A percentile compares a stretch with the other conserved stretches of the same genome.
Conservation (phyloP, 1,140 invertebrate genomes). For the Panagrolaimus sp. region DNA sequence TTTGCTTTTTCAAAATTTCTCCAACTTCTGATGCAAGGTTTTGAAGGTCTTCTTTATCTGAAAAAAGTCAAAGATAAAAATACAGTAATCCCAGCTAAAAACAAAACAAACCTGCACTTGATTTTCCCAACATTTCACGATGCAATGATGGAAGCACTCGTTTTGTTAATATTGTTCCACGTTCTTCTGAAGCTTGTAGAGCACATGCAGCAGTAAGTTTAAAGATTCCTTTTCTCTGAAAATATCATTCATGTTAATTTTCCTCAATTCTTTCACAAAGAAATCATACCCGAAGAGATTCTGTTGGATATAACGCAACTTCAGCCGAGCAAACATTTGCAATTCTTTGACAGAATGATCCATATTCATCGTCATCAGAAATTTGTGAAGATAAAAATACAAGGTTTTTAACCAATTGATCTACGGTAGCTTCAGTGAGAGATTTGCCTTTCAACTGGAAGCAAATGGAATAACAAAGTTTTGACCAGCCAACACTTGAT, state of each 20-base stretch:
- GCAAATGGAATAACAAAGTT: slow-evolving; percentile 14
- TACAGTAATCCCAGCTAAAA: slow-evolving; percentile 19
- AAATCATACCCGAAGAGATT: slow-evolving; percentile 18
- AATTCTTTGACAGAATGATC: slow-evolving; percentile 14
- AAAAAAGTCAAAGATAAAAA: slow-evolving; percentile 1
- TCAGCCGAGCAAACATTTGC: slow-evolving; percentile 33
- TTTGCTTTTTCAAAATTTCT: slow-evolving; percentile 19
- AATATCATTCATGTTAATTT: background rate
- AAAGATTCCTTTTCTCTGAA: slow-evolving; percentile 35
- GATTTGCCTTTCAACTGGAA: slow-evolving; percentile 20
- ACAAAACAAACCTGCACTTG: slow-evolving; percentile 26
- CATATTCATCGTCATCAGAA: slow-evolving; percentile 20
- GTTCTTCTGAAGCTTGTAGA: slow-evolving; percentile 16
- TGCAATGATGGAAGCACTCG: slow-evolving; percentile 30
- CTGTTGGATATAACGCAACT: slow-evolving; percentile 16
- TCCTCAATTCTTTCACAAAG: background rate
- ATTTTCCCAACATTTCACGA: slow-evolving; percentile 39
- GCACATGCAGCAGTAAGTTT: slow-evolving; percentile 32
- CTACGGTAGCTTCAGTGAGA: slow-evolving; percentile 1
- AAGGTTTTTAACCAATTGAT: slow-evolving; percentile 15
- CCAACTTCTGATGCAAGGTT: slow-evolving; percentile 30
- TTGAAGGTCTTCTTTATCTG: slow-evolving; percentile 32
- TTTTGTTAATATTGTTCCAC: background rate
- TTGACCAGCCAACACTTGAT: background rate
- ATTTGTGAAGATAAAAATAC: slow-evolving; percentile 24